Percentiles rank a stretch among this genome's conserved stretches.
phyloP scores from a whole-genome alignment of 2,888 invertebrate genomes.

The Brachyptera putata region DNA sequence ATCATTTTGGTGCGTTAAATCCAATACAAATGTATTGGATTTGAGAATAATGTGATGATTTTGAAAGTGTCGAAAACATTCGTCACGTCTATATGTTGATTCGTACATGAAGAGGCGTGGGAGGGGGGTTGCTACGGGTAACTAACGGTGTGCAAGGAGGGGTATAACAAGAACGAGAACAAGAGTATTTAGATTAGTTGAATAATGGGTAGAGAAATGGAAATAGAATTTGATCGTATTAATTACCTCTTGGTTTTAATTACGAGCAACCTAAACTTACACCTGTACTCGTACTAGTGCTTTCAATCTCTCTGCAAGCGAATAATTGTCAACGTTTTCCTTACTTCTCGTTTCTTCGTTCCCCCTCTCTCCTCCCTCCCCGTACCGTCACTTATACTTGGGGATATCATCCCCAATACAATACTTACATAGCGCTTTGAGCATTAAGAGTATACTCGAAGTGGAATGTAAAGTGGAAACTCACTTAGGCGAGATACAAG shows the following conservation, averaged over 20 bases:
- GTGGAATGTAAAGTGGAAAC: too few species aligned
- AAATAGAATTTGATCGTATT: constrained; percentile 27
- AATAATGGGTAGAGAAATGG: constrained; percentile 6
- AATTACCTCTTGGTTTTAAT: constrained; percentile 28
- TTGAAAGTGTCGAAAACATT: neutral
- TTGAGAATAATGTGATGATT: too few species aligned
- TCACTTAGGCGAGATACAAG: too few species aligned
- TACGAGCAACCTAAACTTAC: constrained; percentile 24
- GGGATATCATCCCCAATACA: too few species aligned
- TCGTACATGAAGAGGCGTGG: too few species aligned
- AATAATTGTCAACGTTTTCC: constrained; percentile 16
- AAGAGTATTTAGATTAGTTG: neutral
- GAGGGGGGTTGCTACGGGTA: neutral
- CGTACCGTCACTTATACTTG: too few species aligned
- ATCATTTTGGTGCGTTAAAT: too few species aligned
- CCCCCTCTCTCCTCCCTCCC: neutral
- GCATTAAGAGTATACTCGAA: too few species aligned
- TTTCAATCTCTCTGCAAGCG: constrained; percentile 21
- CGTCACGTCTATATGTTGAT: neutral
- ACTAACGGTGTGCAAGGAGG: neutral
- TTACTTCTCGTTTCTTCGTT: constrained; percentile 13
- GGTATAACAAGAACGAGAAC: too few species aligned
- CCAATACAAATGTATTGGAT: too few species aligned
- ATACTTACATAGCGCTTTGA: too few species aligned
- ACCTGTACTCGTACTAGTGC: constrained; percentile 8